A percentile compares a stretch with the other conserved stretches of the same genome.
phyloP scores from a whole-genome alignment of 2,113 vertebrate genomes.

The Dasyornis broadbenti region DNA sequence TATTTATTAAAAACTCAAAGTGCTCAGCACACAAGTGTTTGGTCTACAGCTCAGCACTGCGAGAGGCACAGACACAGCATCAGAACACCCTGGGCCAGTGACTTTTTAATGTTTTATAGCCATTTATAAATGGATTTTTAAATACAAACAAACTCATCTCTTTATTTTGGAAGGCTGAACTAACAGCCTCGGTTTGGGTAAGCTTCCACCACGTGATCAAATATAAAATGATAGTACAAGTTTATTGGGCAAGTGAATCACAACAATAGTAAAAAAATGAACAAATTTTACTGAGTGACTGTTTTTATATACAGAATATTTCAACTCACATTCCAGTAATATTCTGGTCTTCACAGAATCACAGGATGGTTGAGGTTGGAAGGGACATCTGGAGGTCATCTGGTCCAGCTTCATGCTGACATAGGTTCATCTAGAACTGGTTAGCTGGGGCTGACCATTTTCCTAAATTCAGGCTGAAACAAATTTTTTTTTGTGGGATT shows the following conservation, averaged over 20 bases:
- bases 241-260: background rate
- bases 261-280: background rate
- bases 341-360: background rate
- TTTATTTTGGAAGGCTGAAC: background rate
- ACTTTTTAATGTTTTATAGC: background rate
- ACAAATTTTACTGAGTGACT: background rate
- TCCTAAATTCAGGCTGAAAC: background rate
- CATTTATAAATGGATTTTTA: background rate
- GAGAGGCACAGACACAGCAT: constrained; percentile 23
- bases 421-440: background rate
- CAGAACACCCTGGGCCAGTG: background rate
- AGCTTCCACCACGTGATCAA: background rate
- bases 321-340: background rate
- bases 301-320: background rate
- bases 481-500: background rate
- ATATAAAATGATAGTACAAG: background rate
- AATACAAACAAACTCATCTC: background rate
- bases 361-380: background rate
- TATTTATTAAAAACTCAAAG: constrained; percentile 12
- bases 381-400: background rate
- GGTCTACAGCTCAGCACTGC: constrained; percentile 16
- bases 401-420: background rate
- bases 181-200: background rate
- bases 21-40: constrained; percentile 36
- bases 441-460: background rate